These are phyloP conservation scores for Ptychadena robeensis DNA, from an alignment of 2,797 vertebrate species.

Conservation along the genomic window DNA sequence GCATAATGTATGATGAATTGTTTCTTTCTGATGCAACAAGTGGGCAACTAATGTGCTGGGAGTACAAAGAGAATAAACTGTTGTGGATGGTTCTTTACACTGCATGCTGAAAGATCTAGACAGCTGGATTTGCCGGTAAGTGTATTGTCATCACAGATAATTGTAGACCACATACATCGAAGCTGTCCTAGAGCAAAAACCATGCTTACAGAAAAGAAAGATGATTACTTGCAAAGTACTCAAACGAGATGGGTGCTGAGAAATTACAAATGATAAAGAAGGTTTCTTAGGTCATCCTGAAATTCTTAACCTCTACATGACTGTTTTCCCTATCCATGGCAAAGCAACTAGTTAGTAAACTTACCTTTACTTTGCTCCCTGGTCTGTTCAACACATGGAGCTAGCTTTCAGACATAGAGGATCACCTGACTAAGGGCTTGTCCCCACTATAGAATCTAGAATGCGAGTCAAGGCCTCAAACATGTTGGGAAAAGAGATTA, in stretches of 20 bases:
- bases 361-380: not conserved
- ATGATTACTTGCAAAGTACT: constrained; percentile 23
- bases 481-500: too few relatives aligned
- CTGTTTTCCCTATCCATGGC: not conserved
- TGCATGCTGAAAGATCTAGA: not conserved
- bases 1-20: not conserved
- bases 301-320: not conserved
- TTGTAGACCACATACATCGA: constrained; percentile 4
- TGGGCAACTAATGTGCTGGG: not conserved
- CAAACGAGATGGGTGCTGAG: not conserved
- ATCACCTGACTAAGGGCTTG: not conserved
- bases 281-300: not conserved
- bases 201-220: constrained; percentile 14
- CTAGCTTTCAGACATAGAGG: not conserved
- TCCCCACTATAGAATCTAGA: too few relatives aligned
- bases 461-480: too few relatives aligned
- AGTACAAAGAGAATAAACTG: not conserved
- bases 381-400: not conserved
- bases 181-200: not conserved
- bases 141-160: constrained; percentile 17
- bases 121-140: not conserved
- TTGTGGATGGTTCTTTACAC: not conserved
- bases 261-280: not conserved
- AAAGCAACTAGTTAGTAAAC: not conserved
- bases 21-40: not conserved